phyloP scores from a whole-genome alignment of 2,797 vertebrate species.

The Phrynocephalus vlangalii region DNA sequence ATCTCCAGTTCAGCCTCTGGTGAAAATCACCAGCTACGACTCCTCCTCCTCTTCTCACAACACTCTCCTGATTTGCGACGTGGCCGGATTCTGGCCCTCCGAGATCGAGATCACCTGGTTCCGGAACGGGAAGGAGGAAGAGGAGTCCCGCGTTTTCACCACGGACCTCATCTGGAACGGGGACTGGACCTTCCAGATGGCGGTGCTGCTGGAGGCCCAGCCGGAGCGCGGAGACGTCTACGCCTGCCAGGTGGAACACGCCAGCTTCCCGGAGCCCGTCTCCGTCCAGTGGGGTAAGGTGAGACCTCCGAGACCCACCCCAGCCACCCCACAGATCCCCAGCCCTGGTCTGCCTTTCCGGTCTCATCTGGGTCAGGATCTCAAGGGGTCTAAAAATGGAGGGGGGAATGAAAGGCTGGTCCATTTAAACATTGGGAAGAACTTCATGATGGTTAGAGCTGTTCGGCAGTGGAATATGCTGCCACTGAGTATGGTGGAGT shows the following conservation, averaged over 20 bases:
- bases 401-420: too few relatives aligned
- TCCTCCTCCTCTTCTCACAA: slow-evolving; percentile 9
- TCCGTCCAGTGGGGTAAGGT: slow-evolving; percentile 33
- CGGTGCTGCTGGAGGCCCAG: slow-evolving; percentile 43
- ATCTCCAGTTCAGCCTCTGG: neutral
- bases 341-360: neutral
- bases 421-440: too few relatives aligned
- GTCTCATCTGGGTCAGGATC: neutral
- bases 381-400: too few relatives aligned
- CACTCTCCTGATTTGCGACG: slow-evolving; percentile 36
- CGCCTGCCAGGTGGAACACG: slow-evolving; percentile 55
- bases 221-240: slow-evolving; percentile 41
- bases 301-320: too few relatives aligned
- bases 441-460: too few relatives aligned
- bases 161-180: slow-evolving; percentile 47
- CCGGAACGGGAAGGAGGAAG: slow-evolving; percentile 53
- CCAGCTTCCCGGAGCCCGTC: slow-evolving; percentile 9
- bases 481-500: too few relatives aligned
- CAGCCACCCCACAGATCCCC: too few relatives aligned
- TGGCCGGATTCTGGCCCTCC: neutral
- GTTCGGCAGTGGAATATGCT: too few relatives aligned
- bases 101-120: slow-evolving; percentile 50
- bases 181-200: slow-evolving; percentile 60
- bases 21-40: fast-evolving
- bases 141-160: slow-evolving; percentile 26